A percentile compares a stretch with the other conserved stretches of the same genome.
Evolutionary conservation across 37 sponge, comb jelly and placozoan genomes (phyloP).

Genomic region (Eunapius fragilis): DNA sequence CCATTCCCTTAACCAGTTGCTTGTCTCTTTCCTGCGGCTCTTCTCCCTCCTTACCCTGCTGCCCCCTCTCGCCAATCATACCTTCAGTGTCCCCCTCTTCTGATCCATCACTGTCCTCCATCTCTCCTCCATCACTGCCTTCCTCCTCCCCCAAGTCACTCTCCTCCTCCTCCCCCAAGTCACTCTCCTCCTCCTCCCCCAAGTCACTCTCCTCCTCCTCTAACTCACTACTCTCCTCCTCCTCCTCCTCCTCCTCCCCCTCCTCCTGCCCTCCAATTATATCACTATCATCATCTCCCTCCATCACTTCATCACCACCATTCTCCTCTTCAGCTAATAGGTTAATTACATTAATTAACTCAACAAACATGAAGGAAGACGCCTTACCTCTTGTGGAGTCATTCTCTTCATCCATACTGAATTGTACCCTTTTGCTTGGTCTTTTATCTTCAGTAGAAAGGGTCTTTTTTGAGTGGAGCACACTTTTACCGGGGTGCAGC

Average conservation of each 20-base stretch:
- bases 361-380: too few species aligned
- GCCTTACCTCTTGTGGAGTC: not conserved
- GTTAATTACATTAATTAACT: not conserved
- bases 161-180: not conserved
- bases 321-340: conserved; percentile 3
- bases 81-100: conserved; percentile 12
- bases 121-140: conserved; percentile 3
- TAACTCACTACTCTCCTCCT: not conserved
- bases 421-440: conserved; percentile 10
- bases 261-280: not conserved
- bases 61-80: too few species aligned
- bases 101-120: conserved; percentile 4
- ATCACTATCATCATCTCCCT: conserved; percentile 2
- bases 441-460: not conserved
- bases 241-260: not conserved
- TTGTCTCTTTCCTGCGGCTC: not conserved
- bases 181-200: not conserved
- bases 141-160: not conserved
- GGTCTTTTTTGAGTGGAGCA: not conserved
- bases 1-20: not conserved
- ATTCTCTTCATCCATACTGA: conserved; percentile 12
- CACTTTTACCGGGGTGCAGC: not conserved
- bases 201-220: too few species aligned
- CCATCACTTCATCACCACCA: not conserved
- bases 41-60: not conserved